Evolutionary conservation across 2,888 invertebrate species (phyloP), one percentile per base, ranked within the genome.

Genomic region (Heliconius hortense): DNA sequence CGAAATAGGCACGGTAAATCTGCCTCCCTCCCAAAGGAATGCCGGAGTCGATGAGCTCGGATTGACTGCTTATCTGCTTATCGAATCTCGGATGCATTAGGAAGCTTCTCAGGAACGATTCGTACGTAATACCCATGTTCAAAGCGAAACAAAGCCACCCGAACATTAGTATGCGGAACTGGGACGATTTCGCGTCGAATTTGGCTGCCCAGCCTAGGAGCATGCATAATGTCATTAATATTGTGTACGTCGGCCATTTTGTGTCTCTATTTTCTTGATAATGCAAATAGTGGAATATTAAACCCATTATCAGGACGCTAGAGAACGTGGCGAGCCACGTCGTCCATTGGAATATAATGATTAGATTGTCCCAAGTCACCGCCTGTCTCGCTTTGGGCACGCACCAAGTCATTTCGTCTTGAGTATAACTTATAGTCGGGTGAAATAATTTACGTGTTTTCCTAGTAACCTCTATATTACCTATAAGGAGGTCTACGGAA

Each of bases 351-450:
- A 94, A 94, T 77, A 94, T 94, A 48, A 89, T 94, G 4, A 94
- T 87, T 21, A 94, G 81, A 81, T 93, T 94, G 31, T 92, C 86
- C 94, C 94, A 94, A 5, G 93, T 93, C 0, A 91, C 86, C 0
- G 93, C 93, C 80, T 87, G 87, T 0, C 87, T 86, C 4, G 94
- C 91, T 82, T 85, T 92, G 0, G 93, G 92, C 0, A 94, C 86
- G 68, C 94, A 94, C 87, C 94, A 92, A 0, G 94, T 94, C 88
- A 94, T 93, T 78, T 94, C 94, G 74, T 94, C 94, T 82, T 94
- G 94, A 10, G 91, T 89, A 77, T 94, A 94, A 75, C 91, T 93
- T 15, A 91, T 87, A 0, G 94, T 93, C 0, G 93, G 90, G 81
- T 94, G 84, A 69, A 94, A 94, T 90, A 91, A 93, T 79, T 89